These are phyloP conservation scores for Ceratina calcarata DNA, from an alignment of 1,140 invertebrate species.

Conservation along the genomic window DNA sequence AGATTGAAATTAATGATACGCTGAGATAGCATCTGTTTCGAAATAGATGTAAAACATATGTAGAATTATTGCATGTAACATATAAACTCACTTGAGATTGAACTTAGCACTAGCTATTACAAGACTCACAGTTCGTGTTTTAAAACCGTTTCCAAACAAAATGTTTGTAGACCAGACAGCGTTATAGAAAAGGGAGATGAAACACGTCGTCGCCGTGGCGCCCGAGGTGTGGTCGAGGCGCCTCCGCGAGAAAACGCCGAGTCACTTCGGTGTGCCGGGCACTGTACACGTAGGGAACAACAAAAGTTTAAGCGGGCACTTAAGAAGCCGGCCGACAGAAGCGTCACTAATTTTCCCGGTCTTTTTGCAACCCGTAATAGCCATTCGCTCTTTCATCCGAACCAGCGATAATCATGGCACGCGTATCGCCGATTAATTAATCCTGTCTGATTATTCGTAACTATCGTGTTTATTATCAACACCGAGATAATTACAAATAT, in stretches of 20 bases:
- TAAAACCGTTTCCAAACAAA: background rate
- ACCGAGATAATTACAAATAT: too few relatives aligned
- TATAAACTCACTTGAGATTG: too few relatives aligned
- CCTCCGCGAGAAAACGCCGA: conserved; percentile 62
- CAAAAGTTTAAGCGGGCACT: conserved; percentile 71
- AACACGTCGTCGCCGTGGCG: conserved; percentile 67
- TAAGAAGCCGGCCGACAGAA: conserved; percentile 65
- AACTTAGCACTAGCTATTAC: too few relatives aligned
- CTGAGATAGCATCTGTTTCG: background rate
- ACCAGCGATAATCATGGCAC: conserved; percentile 47
- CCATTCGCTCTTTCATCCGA: conserved; percentile 11
- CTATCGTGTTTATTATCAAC: too few relatives aligned
- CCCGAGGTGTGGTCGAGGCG: conserved; percentile 73
- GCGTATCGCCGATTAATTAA: conserved; percentile 9
- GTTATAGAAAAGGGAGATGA: conserved; percentile 37
- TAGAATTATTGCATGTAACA: too few relatives aligned
- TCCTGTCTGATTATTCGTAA: conserved; percentile 1
- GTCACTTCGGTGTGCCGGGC: conserved; percentile 48
- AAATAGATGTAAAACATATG: too few relatives aligned
- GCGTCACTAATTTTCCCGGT: conserved; percentile 71
- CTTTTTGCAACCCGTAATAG: conserved; percentile 41
- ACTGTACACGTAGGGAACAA: conserved; percentile 45
- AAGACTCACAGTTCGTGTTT: background rate
- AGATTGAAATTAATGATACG: too few relatives aligned
- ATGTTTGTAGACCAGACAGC: background rate